Conservation (phyloP, 2,113 vertebrate species). For the Girardinichthys multiradiatus region DNA sequence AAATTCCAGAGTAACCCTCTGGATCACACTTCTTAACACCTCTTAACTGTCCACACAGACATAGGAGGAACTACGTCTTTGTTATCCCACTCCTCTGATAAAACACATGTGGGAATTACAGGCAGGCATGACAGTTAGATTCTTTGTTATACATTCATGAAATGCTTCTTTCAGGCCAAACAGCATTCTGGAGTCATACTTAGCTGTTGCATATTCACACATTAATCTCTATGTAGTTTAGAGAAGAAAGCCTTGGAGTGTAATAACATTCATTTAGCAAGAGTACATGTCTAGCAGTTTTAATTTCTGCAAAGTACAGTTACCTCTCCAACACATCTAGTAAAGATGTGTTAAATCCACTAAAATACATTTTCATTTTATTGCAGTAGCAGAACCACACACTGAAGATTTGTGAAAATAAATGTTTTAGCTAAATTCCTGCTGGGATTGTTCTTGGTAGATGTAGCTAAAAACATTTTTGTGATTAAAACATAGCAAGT, state of each 20-base stretch:
- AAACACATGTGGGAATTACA: constrained; percentile 18
- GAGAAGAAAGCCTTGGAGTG: background rate
- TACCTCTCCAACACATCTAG: no score
- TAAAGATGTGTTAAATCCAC: no score
- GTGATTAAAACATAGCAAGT: no score
- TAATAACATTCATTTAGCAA: background rate
- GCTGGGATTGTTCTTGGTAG: no score
- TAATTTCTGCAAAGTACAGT: background rate
- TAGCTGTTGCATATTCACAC: background rate
- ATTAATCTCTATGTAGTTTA: background rate
- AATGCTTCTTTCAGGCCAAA: background rate
- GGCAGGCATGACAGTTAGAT: background rate
- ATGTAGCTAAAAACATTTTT: no score
- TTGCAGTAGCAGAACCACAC: no score
- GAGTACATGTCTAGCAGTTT: background rate
- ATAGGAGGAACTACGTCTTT: constrained; percentile 25
- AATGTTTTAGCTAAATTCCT: no score
- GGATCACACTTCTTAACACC: constrained; percentile 12
- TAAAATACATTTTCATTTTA: no score
- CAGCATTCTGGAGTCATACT: constrained; percentile 1
- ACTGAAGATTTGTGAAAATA: no score
- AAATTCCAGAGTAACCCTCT: background rate
- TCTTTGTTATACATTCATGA: background rate
- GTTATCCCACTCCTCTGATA: constrained; percentile 4
- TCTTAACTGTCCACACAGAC: background rate